These are phyloP conservation scores for Aphaenogaster floridana DNA, from an alignment of 1,140 invertebrate genomes.

Conservation along the genomic window DNA sequence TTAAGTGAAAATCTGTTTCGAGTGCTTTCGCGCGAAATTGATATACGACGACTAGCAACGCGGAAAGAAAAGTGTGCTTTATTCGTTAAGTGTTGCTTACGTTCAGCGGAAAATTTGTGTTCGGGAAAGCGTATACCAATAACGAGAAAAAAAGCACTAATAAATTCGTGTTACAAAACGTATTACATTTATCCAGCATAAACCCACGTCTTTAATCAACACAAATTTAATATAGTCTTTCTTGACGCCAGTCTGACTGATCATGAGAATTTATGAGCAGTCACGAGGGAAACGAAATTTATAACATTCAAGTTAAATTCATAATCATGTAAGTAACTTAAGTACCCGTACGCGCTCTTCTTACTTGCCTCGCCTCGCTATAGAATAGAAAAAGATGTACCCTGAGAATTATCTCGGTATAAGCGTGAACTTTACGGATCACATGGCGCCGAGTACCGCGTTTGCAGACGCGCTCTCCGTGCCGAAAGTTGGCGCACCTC, in stretches of 20 bases:
- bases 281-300: slow-evolving; percentile 13
- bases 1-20: slow-evolving; percentile 61
- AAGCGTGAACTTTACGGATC: slow-evolving; percentile 67
- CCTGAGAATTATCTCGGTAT: slow-evolving; percentile 38
- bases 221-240: background rate
- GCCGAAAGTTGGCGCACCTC: slow-evolving; percentile 41
- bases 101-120: slow-evolving; percentile 21
- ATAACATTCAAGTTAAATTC: slow-evolving; percentile 32
- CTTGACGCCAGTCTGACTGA: background rate
- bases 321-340: slow-evolving; percentile 40
- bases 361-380: background rate
- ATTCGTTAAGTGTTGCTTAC: background rate
- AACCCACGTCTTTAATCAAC: background rate
- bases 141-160: background rate
- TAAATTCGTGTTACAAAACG: background rate
- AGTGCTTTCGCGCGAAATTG: slow-evolving; percentile 38
- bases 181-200: background rate
- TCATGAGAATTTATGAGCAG: background rate
- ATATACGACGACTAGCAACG: slow-evolving; percentile 34
- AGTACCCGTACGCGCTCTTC: background rate
- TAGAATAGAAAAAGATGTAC: slow-evolving; percentile 28
- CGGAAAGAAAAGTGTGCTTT: slow-evolving; percentile 37
- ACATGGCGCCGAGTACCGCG: slow-evolving; percentile 51
- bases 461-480: slow-evolving; percentile 47
- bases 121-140: background rate